These are phyloP conservation scores for Trissolcus brochymenae DNA, from an alignment of 2,888 invertebrate genomes.

Conservation along the genomic window DNA sequence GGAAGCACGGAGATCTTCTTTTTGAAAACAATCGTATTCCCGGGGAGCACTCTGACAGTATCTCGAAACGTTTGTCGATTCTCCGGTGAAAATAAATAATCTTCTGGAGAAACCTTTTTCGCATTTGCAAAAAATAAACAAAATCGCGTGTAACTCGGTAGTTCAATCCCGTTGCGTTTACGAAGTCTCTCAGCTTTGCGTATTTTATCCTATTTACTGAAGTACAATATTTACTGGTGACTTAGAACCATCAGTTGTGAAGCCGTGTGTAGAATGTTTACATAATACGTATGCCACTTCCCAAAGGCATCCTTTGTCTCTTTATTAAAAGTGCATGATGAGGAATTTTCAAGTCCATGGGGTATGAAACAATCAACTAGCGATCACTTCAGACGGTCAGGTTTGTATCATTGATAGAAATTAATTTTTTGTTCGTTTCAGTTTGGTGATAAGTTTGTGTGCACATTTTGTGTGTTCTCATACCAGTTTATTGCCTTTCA, in stretches of 20 bases:
- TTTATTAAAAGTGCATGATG: constrained; percentile 40
- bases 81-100: constrained; percentile 33
- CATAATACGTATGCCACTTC: constrained; percentile 53
- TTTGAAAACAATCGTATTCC: background rate
- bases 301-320: constrained; percentile 44
- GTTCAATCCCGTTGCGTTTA: constrained; percentile 64
- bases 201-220: constrained; percentile 69
- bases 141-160: constrained; percentile 43
- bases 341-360: constrained; percentile 18
- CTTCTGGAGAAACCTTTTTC: constrained; percentile 27
- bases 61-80: constrained; percentile 26
- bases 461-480: constrained; percentile 59
- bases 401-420: background rate
- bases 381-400: constrained; percentile 18
- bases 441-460: no score
- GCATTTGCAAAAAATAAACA: constrained; percentile 48
- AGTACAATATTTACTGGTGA: constrained; percentile 71
- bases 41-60: background rate
- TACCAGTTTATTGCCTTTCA: constrained; percentile 68
- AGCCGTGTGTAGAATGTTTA: constrained; percentile 70
- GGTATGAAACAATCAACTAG: constrained; percentile 7
- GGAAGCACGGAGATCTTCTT: background rate
- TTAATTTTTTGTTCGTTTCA: background rate
- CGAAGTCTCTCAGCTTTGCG: constrained; percentile 56
- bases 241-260: constrained; percentile 72